Percentiles rank a stretch among this genome's conserved stretches.
phyloP scores from a whole-genome alignment of 2,113 vertebrate species.

The Megaceryle torquata region DNA sequence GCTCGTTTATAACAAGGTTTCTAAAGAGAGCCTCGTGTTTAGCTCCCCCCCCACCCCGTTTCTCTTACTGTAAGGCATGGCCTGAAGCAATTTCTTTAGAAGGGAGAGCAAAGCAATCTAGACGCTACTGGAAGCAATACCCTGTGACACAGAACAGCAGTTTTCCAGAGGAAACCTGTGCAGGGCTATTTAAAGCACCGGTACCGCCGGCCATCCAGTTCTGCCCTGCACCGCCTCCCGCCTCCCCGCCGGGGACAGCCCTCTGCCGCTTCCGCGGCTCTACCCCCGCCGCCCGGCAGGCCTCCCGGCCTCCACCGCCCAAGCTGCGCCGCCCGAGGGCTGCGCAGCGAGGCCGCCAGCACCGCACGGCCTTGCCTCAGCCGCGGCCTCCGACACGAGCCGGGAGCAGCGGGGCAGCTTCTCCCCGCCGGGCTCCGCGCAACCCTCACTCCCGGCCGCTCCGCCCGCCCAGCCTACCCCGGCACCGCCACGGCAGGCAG shows the following conservation, averaged over 20 bases:
- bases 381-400: not conserved
- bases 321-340: not conserved
- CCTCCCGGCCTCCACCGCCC: not conserved
- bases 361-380: not conserved
- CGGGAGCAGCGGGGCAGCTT: not conserved
- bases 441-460: not conserved
- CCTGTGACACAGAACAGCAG: not conserved
- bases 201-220: rapidly evolving
- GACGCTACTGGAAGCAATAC: rapidly evolving
- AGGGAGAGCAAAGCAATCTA: not conserved
- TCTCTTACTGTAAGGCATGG: not conserved
- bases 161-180: rapidly evolving
- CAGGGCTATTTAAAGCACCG: rapidly evolving
- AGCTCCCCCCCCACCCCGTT: not conserved
- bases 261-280: not conserved
- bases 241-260: not conserved
- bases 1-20: not conserved
- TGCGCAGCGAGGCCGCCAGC: not conserved
- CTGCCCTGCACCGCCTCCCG: not conserved
- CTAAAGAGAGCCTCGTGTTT: not conserved
- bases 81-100: not conserved
- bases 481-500: not conserved
- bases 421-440: not conserved
- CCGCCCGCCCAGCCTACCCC: not conserved
- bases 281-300: not conserved